Conservation (phyloP, 2,797 vertebrate genomes). For the Vipera ursinii region DNA sequence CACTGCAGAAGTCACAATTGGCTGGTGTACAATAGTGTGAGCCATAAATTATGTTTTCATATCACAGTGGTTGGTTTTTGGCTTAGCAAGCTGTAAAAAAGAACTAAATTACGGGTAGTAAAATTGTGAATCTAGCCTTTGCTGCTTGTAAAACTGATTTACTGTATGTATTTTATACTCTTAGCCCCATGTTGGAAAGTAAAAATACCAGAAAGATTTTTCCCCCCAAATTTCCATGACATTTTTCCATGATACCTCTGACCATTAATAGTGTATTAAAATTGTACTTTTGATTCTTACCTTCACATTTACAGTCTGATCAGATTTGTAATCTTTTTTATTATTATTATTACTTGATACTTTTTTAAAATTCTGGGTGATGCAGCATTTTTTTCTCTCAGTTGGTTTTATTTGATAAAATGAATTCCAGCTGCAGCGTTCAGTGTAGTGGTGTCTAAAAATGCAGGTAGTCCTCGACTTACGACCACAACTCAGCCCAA, state of each 20-base stretch:
- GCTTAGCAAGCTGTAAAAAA: neutral
- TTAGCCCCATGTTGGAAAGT: neutral
- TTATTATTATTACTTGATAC: conserved; percentile 21
- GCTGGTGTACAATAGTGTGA: neutral
- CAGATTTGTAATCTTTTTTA: conserved; percentile 37
- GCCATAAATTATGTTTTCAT: neutral
- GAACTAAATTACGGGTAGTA: neutral
- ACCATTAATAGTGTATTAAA: conserved; percentile 39
- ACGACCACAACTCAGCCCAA: neutral
- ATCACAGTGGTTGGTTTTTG: neutral
- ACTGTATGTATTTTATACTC: neutral
- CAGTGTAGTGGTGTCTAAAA: neutral
- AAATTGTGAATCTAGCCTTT: neutral
- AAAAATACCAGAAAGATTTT: neutral
- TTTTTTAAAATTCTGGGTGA: conserved; percentile 31
- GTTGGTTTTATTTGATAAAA: conserved; percentile 32
- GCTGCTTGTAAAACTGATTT: neutral
- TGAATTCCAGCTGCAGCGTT: conserved; percentile 19
- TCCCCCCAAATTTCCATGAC: neutral
- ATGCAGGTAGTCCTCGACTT: neutral
- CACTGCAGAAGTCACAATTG: neutral
- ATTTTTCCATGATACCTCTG: conserved; percentile 40
- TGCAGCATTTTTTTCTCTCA: conserved; percentile 34
- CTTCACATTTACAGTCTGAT: conserved; percentile 47
- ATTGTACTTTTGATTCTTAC: conserved; percentile 42